Evolutionary conservation across 2,797 vertebrate species (phyloP), one percentile per base, ranked within the genome.

Genomic region (Rhinophrynus dorsalis): DNA sequence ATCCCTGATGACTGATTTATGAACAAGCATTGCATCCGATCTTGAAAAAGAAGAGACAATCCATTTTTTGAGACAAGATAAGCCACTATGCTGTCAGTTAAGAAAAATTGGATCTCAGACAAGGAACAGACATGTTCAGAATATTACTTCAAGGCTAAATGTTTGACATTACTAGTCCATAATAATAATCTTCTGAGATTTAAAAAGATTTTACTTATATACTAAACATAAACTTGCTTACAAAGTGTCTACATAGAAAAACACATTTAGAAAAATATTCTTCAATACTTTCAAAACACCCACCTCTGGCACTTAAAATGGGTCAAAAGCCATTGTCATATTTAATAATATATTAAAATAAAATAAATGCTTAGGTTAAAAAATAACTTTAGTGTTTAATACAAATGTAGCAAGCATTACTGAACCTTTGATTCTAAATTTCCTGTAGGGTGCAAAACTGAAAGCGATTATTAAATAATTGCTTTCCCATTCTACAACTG

Each of bases 21-120:
- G 62, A 66, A 73, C 54, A 73, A 59, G 69, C 11, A 48, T 44
- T 52, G 62, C 45, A 66, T 73, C 69, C 37, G 45, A 58, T 20
- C 45, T 30, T 59, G 69, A 66, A 66, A 73, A 59, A 40, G 27
- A 66, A 72, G 61, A 73, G 45, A 66, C 69, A 73, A 73, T 73
- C 69, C 69, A 73, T 73, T 73, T 73, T 73, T 66, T 66, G 68
- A 73, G 69, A 73, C 69, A 73, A 73, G 54, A 73, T 73, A 73
- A 73, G 61, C 61, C 69, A 73, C 69, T 73, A 59, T 32, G 69
- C 69, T 73, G 69, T 73, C 69, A 73, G 54, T 66, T 45, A 42
- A 73, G 69, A 66, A 73, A 73, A 73, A 73, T 73, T 60, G 61
- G 27, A 58, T 72, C 62, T 72, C 17, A 65, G 42, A 44, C 32